Evolutionary conservation across 2,113 vertebrate species (phyloP).

Genomic region (Urocynchramus pylzowi): DNA sequence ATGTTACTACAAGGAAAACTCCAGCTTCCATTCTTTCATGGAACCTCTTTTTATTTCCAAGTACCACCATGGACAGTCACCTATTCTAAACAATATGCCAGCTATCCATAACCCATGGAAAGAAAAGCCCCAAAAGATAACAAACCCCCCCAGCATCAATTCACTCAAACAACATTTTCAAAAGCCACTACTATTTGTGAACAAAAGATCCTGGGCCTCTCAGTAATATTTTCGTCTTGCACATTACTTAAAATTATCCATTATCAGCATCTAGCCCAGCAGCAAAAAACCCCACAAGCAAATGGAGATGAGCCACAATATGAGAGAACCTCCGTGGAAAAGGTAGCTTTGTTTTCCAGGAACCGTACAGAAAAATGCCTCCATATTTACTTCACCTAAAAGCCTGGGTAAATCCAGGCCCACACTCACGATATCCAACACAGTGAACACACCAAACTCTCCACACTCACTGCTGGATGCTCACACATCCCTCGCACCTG

Average conservation of each 20-base stretch:
- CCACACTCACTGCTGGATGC: neutral
- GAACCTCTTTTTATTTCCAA: neutral
- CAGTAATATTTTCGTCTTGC: neutral
- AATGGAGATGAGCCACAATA: neutral
- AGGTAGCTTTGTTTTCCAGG: neutral
- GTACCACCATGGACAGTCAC: neutral
- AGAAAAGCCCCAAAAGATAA: neutral
- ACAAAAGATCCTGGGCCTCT: neutral
- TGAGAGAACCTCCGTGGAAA: neutral
- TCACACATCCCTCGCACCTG: neutral
- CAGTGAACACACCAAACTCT: neutral
- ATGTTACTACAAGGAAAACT: neutral
- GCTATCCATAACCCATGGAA: neutral
- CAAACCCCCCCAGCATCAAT: neutral
- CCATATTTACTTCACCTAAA: neutral
- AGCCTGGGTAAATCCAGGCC: neutral
- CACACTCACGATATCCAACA: neutral
- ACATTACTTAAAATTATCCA: neutral
- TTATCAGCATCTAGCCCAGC: neutral
- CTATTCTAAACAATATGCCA: conserved; percentile 18
- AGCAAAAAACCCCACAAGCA: neutral
- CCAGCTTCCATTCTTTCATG: neutral
- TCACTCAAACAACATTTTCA: neutral
- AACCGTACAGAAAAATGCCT: neutral
- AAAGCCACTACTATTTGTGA: neutral